A percentile compares a stretch with the other conserved stretches of the same genome.
Conservation (phyloP, 2,797 vertebrate species). For the Aeoliscus strigatus region DNA sequence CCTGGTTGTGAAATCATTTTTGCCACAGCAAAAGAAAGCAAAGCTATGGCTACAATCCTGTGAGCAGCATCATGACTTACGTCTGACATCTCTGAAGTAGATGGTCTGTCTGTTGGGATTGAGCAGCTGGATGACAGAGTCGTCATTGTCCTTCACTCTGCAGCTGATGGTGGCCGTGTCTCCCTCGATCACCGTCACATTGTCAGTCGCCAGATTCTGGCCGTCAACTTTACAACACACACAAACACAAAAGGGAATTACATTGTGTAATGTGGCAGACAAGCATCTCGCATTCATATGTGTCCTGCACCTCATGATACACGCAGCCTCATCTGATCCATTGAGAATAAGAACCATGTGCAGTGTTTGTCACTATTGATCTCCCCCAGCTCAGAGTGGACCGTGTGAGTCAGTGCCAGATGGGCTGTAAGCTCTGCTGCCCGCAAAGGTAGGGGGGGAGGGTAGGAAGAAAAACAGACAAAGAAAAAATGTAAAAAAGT, state of each 20-base stretch:
- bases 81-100: slow-evolving; percentile 94
- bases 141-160: slow-evolving; percentile 93
- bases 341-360: slow-evolving; percentile 71
- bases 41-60: no score
- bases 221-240: slow-evolving; percentile 75
- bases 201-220: slow-evolving; percentile 90
- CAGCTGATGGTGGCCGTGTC: slow-evolving; percentile 97
- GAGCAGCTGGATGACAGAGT: slow-evolving; percentile 97
- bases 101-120: slow-evolving; percentile 99
- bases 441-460: slow-evolving; percentile 61
- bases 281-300: slow-evolving; percentile 29
- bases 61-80: slow-evolving; percentile 70
- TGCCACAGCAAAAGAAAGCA: no score
- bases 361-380: slow-evolving; percentile 75
- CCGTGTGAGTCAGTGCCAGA: slow-evolving; percentile 71
- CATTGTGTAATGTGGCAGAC: slow-evolving; percentile 1
- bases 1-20: neutral
- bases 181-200: slow-evolving; percentile 94
- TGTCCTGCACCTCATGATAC: slow-evolving; percentile 34
- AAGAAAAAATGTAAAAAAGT: slow-evolving; percentile 60
- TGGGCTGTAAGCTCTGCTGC: slow-evolving; percentile 71
- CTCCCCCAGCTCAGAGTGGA: slow-evolving; percentile 66
- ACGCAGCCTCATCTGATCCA: slow-evolving; percentile 65
- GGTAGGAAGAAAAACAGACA: slow-evolving; percentile 51
- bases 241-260: slow-evolving; percentile 11